Evolutionary conservation across 1,140 invertebrate genomes (phyloP).

Genomic region (Dysdera silvatica): DNA sequence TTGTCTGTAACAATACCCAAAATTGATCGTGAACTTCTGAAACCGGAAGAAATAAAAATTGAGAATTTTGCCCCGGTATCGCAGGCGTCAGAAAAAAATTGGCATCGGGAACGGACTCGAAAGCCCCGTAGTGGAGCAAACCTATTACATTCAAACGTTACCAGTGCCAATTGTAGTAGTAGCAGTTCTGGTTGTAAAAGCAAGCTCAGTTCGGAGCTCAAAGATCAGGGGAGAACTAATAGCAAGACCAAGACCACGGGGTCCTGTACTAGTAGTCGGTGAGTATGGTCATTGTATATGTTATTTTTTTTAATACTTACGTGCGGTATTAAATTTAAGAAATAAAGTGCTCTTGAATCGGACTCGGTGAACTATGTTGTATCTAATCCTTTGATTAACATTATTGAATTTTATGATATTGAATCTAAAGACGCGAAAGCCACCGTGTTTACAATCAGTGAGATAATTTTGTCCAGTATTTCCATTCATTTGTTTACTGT

Average conservation of each 20-base stretch:
- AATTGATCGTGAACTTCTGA: constrained; percentile 1
- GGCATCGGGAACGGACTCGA: constrained; percentile 10
- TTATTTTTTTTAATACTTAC: neutral
- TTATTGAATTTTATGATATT: too few relatives aligned
- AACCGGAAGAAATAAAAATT: neutral
- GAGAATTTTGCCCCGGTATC: constrained; percentile 11
- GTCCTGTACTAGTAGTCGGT: constrained; percentile 66
- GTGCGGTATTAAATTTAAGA: neutral
- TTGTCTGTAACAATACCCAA: neutral
- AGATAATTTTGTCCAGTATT: too few relatives aligned
- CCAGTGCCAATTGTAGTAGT: neutral
- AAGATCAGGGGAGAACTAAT: constrained; percentile 37
- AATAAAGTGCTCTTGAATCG: too few relatives aligned
- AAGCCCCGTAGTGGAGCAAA: constrained; percentile 6
- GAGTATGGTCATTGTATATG: constrained; percentile 17
- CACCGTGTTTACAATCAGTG: too few relatives aligned
- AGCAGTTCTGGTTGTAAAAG: constrained; percentile 9
- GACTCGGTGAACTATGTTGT: too few relatives aligned
- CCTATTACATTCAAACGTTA: too few relatives aligned
- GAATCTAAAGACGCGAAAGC: too few relatives aligned
- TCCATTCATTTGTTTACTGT: too few relatives aligned
- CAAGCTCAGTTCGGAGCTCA: neutral
- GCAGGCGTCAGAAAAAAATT: constrained; percentile 10
- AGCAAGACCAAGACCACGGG: constrained; percentile 53
- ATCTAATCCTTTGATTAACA: too few relatives aligned